A percentile compares a stretch with the other conserved stretches of the same genome.
Conservation (phyloP, 1,140 invertebrate species). For the Zaprionus ghesquierei region DNA sequence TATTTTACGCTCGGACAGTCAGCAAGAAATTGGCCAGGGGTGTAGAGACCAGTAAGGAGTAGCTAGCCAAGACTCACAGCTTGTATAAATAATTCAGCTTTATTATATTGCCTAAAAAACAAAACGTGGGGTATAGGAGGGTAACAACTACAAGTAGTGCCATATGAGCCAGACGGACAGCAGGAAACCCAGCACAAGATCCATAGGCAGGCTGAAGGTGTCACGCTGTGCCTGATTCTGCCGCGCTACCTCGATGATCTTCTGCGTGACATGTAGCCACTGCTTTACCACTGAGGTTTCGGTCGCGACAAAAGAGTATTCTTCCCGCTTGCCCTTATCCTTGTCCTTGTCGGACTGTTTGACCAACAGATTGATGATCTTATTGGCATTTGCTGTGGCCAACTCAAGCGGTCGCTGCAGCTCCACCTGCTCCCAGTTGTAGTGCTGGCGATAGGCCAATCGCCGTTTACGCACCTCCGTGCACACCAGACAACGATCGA, state of each 20-base stretch:
- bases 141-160: constrained; percentile 63
- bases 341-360: constrained; percentile 61
- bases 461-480: constrained; percentile 72
- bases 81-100: constrained; percentile 66
- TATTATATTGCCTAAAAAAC: constrained; percentile 41
- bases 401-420: constrained; percentile 62
- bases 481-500: constrained; percentile 75
- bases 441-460: constrained; percentile 72
- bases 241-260: constrained; percentile 68
- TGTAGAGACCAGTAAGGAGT: too few relatives aligned
- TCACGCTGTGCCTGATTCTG: constrained; percentile 53
- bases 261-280: constrained; percentile 70
- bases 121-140: constrained; percentile 11
- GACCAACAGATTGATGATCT: constrained; percentile 66
- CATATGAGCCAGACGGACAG: constrained; percentile 74
- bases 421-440: constrained; percentile 70
- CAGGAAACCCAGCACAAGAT: constrained; percentile 65
- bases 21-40: constrained; percentile 5
- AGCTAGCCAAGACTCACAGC: background rate
- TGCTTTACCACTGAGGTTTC: constrained; percentile 72
- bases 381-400: constrained; percentile 57
- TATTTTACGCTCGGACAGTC: constrained; percentile 70
- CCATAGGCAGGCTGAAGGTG: constrained; percentile 75
- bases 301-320: constrained; percentile 63
- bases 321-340: constrained; percentile 54